A percentile compares a stretch with the other conserved stretches of the same genome.
These are phyloP conservation scores for Zootoca vivipara DNA, from an alignment of 2,113 vertebrate genomes.

Conservation along the genomic window DNA sequence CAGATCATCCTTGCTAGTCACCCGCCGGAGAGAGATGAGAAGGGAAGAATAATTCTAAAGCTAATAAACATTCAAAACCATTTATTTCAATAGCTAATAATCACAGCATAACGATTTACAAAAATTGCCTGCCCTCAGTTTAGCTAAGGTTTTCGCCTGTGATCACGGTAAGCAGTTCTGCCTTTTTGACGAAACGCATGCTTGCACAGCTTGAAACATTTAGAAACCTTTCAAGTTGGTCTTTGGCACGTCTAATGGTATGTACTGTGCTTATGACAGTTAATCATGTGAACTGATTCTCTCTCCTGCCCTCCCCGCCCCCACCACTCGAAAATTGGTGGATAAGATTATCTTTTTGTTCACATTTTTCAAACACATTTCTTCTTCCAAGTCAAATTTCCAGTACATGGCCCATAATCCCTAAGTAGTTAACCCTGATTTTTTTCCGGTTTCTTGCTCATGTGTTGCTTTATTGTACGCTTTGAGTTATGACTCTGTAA, in stretches of 20 bases:
- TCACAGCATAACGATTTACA: conserved; percentile 57
- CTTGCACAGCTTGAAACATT: conserved; percentile 75
- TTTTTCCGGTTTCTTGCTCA: not conserved
- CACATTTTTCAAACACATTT: conserved; percentile 12
- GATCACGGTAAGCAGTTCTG: conserved; percentile 67
- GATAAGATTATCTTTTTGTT: conserved; percentile 63
- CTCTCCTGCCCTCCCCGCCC: conserved; percentile 42
- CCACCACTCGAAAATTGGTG: conserved; percentile 61
- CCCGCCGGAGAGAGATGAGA: conserved; percentile 21
- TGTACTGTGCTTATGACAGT: conserved; percentile 71
- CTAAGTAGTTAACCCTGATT: not conserved
- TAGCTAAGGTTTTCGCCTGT: conserved; percentile 63
- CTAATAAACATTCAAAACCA: conserved; percentile 58
- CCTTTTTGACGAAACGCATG: conserved; percentile 66
- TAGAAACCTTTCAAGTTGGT: conserved; percentile 71
- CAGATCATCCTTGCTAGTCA: conserved; percentile 42
- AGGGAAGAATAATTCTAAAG: conserved; percentile 43
- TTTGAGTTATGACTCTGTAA: not conserved
- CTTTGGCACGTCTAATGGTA: conserved; percentile 69
- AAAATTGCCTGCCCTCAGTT: conserved; percentile 64
- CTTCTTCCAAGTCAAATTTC: conserved; percentile 69
- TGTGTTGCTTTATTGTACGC: not conserved
- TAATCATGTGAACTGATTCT: conserved; percentile 69
- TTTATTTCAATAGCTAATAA: conserved; percentile 65
- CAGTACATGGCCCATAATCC: conserved; percentile 44